A percentile compares a stretch with the other conserved stretches of the same genome.
These are phyloP conservation scores for Mythimna ferrago DNA, from an alignment of 2,888 invertebrate species.

Conservation along the genomic window DNA sequence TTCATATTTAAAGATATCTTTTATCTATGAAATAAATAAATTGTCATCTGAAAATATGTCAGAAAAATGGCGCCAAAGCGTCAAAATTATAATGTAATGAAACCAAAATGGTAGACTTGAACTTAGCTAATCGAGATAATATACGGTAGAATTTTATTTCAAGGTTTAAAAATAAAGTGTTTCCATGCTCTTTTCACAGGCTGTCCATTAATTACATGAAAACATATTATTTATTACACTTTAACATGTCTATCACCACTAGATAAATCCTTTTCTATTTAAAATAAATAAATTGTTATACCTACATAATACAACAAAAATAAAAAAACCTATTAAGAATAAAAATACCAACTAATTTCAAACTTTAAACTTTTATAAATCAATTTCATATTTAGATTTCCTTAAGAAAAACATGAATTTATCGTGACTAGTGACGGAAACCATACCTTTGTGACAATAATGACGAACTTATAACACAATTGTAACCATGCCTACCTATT, in stretches of 20 bases:
- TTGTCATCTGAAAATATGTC: not conserved
- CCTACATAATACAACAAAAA: constrained; percentile 3
- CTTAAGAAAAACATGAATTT: constrained; percentile 47
- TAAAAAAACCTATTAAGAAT: constrained; percentile 11
- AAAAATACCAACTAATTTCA: constrained; percentile 1
- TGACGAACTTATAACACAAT: constrained; percentile 60
- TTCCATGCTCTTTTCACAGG: not conserved
- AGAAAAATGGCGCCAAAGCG: not conserved
- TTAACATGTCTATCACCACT: not conserved
- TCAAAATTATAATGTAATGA: not conserved
- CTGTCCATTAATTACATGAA: not conserved
- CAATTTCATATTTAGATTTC: constrained; percentile 27
- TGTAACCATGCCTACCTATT: constrained; percentile 75
- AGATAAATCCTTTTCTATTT: constrained; percentile 1
- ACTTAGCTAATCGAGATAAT: not conserved
- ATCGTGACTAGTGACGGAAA: constrained; percentile 38
- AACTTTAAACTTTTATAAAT: constrained; percentile 30
- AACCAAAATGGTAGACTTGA: not conserved
- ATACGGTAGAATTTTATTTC: not conserved
- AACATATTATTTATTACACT: constrained; percentile 13
- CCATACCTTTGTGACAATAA: constrained; percentile 74
- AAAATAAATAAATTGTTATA: constrained; percentile 12
- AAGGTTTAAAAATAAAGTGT: not conserved
- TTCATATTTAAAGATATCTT: too few relatives aligned
- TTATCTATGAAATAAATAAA: not conserved